phyloP scores from a whole-genome alignment of 2,888 invertebrate genomes.

The Chrysina gloriosa region DNA sequence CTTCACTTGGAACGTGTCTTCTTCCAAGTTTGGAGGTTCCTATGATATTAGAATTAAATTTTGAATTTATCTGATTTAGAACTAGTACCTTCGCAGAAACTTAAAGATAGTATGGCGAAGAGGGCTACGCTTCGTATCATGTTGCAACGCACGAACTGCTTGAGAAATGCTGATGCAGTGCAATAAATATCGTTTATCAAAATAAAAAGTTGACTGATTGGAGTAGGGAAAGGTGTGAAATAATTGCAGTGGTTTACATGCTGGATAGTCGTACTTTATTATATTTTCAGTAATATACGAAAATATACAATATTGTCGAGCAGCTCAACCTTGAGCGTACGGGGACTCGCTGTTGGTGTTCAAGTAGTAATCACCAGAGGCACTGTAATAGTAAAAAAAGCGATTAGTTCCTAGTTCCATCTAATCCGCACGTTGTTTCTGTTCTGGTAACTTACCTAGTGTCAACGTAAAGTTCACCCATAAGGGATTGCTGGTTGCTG shows the following conservation, averaged over 20 bases:
- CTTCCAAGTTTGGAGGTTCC: slow-evolving; percentile 29
- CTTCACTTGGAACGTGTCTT: slow-evolving; percentile 29
- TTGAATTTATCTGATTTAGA: no score
- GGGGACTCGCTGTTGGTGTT: slow-evolving; percentile 56
- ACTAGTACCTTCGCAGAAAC: no score
- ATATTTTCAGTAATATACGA: no score
- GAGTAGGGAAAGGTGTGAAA: no score
- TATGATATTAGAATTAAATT: no score
- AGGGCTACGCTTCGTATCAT: no score
- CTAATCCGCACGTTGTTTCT: background rate
- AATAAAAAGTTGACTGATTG: no score
- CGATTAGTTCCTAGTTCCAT: slow-evolving; percentile 4
- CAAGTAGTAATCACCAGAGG: slow-evolving; percentile 59
- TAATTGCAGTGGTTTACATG: no score
- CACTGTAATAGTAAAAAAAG: slow-evolving; percentile 43
- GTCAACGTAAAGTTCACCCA: slow-evolving; percentile 51
- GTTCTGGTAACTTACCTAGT: slow-evolving; percentile 40
- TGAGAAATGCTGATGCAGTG: no score
- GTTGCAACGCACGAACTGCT: no score
- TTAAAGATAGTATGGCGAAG: no score
- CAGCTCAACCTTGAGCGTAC: slow-evolving; percentile 49
- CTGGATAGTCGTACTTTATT: background rate
- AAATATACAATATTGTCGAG: no score
- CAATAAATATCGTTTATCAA: background rate
- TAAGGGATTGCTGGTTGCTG: slow-evolving; percentile 41